These are phyloP conservation scores for Apis laboriosa DNA, from an alignment of 1,140 invertebrate genomes.

Conservation along the genomic window DNA sequence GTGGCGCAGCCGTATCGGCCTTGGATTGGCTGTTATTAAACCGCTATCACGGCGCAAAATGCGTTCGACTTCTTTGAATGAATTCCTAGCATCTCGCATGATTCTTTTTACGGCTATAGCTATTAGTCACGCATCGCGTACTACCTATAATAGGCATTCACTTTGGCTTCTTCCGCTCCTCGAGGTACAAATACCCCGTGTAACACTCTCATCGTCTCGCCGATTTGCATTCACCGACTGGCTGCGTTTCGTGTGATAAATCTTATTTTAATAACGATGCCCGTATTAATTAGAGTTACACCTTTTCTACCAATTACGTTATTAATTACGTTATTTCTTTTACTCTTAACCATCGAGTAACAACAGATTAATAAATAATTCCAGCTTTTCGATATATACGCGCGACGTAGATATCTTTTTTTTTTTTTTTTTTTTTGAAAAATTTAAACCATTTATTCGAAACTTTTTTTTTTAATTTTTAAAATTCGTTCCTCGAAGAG, in stretches of 20 bases:
- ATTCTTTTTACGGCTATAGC: slow-evolving; percentile 50
- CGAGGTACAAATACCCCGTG: background rate
- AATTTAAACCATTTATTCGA: too few relatives aligned
- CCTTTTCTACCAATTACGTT: too few relatives aligned
- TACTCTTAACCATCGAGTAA: too few relatives aligned
- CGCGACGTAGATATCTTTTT: too few relatives aligned
- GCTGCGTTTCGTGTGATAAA: background rate
- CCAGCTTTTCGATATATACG: too few relatives aligned
- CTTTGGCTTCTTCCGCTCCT: slow-evolving; percentile 31
- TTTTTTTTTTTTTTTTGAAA: too few relatives aligned
- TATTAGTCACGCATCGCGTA: slow-evolving; percentile 53
- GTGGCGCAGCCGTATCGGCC: slow-evolving; percentile 6
- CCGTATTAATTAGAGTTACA: too few relatives aligned
- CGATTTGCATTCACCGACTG: background rate
- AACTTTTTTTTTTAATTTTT: too few relatives aligned
- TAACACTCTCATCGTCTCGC: background rate
- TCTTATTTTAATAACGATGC: background rate
- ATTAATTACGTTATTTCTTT: too few relatives aligned
- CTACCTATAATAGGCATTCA: slow-evolving; percentile 43
- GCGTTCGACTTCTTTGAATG: slow-evolving; percentile 54
- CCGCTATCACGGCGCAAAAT: slow-evolving; percentile 17
- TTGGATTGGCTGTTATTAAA: slow-evolving; percentile 30
- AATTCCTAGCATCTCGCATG: slow-evolving; percentile 40
- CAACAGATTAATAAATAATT: too few relatives aligned
- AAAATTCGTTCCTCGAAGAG: too few relatives aligned